Conservation (phyloP, 2,113 vertebrate genomes). For the Smithornis capensis region DNA sequence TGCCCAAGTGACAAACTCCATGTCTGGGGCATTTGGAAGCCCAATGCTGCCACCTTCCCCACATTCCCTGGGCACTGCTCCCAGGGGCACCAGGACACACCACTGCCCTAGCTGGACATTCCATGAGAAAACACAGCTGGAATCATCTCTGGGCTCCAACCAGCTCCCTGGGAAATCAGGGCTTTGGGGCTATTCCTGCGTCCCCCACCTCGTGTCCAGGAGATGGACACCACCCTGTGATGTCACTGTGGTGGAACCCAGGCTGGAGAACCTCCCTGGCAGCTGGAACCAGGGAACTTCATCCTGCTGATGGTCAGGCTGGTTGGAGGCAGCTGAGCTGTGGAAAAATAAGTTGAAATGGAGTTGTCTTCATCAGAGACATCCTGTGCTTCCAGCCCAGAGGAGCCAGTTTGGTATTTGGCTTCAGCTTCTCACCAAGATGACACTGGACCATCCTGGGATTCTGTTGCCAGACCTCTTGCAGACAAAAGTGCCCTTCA, state of each 20-base stretch:
- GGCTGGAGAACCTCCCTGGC: background rate
- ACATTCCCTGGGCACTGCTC: background rate
- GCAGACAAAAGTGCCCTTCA: rapidly evolving
- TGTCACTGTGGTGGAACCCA: background rate
- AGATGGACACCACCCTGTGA: rapidly evolving
- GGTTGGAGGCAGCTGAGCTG: background rate
- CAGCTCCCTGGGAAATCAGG: background rate
- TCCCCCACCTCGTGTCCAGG: background rate
- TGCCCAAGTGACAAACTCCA: background rate
- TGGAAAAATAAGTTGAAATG: background rate
- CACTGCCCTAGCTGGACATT: background rate
- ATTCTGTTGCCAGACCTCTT: rapidly evolving
- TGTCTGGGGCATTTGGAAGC: background rate
- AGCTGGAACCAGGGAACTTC: rapidly evolving
- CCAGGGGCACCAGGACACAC: background rate
- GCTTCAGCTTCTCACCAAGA: background rate
- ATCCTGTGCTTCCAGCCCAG: background rate
- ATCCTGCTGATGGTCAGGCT: background rate
- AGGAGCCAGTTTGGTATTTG: background rate
- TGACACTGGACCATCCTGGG: rapidly evolving
- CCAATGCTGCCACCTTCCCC: background rate
- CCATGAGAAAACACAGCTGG: background rate
- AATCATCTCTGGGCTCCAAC: background rate
- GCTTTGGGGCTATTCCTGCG: background rate
- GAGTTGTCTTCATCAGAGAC: background rate